phyloP scores from a whole-genome alignment of 2,888 invertebrate species.

The Apamea anceps region DNA sequence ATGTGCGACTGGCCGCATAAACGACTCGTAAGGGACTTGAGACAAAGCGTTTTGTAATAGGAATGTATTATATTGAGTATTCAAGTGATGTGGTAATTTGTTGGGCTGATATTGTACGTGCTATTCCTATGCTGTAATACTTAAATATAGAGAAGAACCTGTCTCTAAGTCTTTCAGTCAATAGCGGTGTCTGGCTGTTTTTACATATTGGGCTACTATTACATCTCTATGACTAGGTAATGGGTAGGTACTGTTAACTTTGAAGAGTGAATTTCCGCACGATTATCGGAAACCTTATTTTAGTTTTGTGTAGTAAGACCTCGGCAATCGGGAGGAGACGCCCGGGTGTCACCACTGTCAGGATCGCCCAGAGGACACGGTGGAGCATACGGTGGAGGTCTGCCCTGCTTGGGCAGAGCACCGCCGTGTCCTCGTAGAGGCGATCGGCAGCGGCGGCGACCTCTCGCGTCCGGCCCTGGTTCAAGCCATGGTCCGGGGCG shows the following conservation, averaged over 20 bases:
- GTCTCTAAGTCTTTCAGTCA: not conserved
- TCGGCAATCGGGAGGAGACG: too few species aligned
- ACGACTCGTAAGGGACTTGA: constrained; percentile 53
- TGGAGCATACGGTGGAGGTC: too few species aligned
- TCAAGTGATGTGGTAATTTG: constrained; percentile 34
- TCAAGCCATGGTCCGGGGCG: too few species aligned
- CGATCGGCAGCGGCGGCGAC: too few species aligned
- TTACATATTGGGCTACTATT: not conserved
- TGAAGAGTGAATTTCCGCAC: not conserved
- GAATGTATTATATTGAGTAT: constrained; percentile 36
- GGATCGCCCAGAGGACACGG: too few species aligned
- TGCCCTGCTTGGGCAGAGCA: too few species aligned
- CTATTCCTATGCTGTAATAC: not conserved
- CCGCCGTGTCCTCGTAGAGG: too few species aligned
- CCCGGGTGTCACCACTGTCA: too few species aligned
- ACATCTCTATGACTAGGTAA: not conserved
- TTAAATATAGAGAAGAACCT: not conserved
- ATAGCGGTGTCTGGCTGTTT: not conserved
- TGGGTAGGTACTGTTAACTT: too few species aligned
- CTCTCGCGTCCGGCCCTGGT: too few species aligned
- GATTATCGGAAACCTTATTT: not conserved
- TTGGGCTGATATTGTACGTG: not conserved
- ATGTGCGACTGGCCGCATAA: constrained; percentile 38
- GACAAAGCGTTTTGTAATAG: constrained; percentile 48
- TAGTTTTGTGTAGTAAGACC: not conserved